Conservation (phyloP, 2,888 invertebrate genomes). For the Drosophila ezoana region DNA sequence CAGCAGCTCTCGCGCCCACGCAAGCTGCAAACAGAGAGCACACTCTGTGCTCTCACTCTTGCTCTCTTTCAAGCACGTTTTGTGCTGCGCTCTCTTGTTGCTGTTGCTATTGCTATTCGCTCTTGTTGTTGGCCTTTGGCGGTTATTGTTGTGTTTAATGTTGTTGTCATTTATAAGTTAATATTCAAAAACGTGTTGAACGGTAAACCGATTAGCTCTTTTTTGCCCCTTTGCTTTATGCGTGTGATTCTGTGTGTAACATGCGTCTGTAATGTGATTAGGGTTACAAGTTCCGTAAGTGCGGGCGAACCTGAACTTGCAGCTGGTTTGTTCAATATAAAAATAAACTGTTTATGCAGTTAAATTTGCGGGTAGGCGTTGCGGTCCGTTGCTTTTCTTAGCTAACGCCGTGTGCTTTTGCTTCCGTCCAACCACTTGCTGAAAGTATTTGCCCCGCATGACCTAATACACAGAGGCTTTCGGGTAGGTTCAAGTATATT, state of each 20-base stretch:
- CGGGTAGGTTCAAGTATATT: background rate
- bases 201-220: slow-evolving; percentile 53
- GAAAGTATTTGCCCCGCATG: slow-evolving; percentile 20
- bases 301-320: slow-evolving; percentile 56
- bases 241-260: slow-evolving; percentile 25
- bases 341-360: slow-evolving; percentile 78
- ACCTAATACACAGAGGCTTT: slow-evolving; percentile 35
- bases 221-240: slow-evolving; percentile 29
- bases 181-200: slow-evolving; percentile 65
- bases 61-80: slow-evolving; percentile 39
- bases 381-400: slow-evolving; percentile 32
- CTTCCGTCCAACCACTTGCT: slow-evolving; percentile 1
- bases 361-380: slow-evolving; percentile 34
- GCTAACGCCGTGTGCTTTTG: slow-evolving; percentile 33
- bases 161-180: slow-evolving; percentile 38
- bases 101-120: slow-evolving; percentile 24
- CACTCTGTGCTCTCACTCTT: slow-evolving; percentile 4
- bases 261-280: slow-evolving; percentile 49
- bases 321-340: slow-evolving; percentile 54
- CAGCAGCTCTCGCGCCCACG: slow-evolving; percentile 16
- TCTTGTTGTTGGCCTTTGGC: slow-evolving; percentile 40
- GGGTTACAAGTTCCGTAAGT: slow-evolving; percentile 55
- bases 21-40: slow-evolving; percentile 12
- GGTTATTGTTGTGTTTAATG: slow-evolving; percentile 44
- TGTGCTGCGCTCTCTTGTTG: slow-evolving; percentile 27